A percentile compares a stretch with the other conserved stretches of the same genome.
phyloP scores from a whole-genome alignment of 2,888 invertebrate species.

The Coleophora deauratella region DNA sequence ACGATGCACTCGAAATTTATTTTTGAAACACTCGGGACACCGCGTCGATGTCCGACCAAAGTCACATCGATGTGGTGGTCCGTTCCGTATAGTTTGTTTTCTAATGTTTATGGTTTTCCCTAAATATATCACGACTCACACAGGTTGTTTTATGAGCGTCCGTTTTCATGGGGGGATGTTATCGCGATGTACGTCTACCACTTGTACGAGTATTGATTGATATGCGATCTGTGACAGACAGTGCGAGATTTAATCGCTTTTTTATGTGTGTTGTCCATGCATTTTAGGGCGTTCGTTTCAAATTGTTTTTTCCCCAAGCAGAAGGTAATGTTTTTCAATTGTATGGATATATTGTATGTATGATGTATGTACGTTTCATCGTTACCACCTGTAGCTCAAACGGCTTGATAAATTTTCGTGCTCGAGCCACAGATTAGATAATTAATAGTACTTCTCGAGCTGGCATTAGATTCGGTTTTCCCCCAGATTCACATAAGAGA shows the following conservation, averaged over 20 bases:
- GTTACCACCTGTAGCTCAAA: constrained; percentile 8
- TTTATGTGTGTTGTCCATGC: constrained; percentile 12
- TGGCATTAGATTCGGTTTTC: too few species aligned
- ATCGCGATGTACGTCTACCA: constrained; percentile 35
- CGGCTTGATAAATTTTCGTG: too few species aligned
- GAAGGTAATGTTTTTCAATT: constrained; percentile 9
- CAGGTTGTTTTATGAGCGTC: constrained; percentile 42
- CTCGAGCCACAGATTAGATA: too few species aligned
- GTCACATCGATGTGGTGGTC: constrained; percentile 59
- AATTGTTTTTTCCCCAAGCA: too few species aligned
- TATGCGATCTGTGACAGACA: constrained; percentile 18
- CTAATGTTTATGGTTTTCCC: constrained; percentile 50
- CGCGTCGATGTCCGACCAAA: constrained; percentile 46
- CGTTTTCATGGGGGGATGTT: constrained; percentile 36
- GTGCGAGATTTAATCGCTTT: constrained; percentile 19
- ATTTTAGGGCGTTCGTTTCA: too few species aligned
- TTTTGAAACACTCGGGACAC: constrained; percentile 47
- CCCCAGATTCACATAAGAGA: too few species aligned
- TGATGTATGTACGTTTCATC: constrained; percentile 18
- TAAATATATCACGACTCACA: constrained; percentile 51
- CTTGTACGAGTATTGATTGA: constrained; percentile 35
- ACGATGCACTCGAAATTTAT: constrained; percentile 3
- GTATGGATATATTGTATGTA: constrained; percentile 20
- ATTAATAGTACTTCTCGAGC: too few species aligned
- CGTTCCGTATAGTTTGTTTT: constrained; percentile 53